These are phyloP conservation scores for Agelaius tricolor DNA, from an alignment of 2,113 vertebrate genomes.

Conservation along the genomic window DNA sequence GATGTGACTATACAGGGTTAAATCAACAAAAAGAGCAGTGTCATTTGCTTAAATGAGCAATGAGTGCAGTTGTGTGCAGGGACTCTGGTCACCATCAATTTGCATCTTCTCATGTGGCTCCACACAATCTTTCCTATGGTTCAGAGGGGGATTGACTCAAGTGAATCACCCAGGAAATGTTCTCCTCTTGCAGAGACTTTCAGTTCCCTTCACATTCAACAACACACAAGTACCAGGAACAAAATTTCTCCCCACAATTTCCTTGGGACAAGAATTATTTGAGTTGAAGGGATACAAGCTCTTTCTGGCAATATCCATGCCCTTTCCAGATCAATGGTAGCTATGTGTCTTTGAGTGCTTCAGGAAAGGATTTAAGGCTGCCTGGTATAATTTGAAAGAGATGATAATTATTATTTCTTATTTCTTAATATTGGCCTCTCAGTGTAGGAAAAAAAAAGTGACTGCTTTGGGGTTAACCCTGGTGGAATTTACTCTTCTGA, in stretches of 20 bases:
- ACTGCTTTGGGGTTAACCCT: not conserved
- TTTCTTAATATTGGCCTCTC: not conserved
- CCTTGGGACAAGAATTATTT: not conserved
- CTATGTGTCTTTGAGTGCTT: not conserved
- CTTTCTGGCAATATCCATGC: not conserved
- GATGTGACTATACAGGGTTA: not conserved
- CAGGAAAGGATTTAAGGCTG: not conserved
- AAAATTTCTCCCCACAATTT: not conserved
- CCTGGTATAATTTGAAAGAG: not conserved
- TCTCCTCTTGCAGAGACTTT: not conserved
- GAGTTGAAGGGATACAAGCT: not conserved
- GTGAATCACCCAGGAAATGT: not conserved
- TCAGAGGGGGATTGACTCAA: not conserved
- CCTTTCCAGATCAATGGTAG: not conserved
- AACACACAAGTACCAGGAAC: not conserved
- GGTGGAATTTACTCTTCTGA: not conserved
- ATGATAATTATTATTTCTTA: not conserved
- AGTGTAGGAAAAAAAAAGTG: not conserved
- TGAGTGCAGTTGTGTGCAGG: not conserved
- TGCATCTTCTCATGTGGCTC: not conserved
- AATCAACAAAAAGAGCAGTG: not conserved
- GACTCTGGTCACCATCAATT: not conserved
- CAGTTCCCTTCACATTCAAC: not conserved
- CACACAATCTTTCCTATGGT: not conserved
- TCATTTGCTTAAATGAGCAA: slow-evolving; percentile 15